Conservation (phyloP, 2,113 vertebrate species). For the Tamias sibiricus region DNA sequence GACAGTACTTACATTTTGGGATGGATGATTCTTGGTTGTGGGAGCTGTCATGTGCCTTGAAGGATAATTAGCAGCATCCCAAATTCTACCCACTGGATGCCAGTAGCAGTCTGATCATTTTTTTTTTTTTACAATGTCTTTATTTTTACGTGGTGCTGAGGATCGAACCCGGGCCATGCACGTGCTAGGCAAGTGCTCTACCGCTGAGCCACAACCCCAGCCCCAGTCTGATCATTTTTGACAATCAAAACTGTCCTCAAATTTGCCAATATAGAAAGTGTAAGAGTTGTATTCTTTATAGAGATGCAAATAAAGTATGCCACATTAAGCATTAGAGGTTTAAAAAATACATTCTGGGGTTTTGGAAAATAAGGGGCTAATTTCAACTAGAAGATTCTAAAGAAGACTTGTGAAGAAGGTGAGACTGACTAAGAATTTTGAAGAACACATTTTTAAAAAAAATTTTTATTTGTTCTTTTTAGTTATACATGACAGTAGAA, state of each 20-base stretch:
- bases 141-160: no score
- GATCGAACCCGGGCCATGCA: no score
- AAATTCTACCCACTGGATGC: background rate
- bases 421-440: background rate
- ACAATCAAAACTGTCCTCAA: background rate
- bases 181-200: no score
- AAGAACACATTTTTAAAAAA: background rate
- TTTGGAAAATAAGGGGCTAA: background rate
- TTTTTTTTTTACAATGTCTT: no score
- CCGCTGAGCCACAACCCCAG: no score
- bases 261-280: background rate
- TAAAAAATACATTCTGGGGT: background rate
- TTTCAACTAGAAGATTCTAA: background rate
- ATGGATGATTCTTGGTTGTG: background rate
- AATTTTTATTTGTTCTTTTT: no score
- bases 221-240: background rate
- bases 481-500: no score
- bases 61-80: background rate
- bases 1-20: background rate
- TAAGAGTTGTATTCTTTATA: background rate
- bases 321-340: background rate
- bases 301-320: background rate
- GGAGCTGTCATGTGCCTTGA: background rate
- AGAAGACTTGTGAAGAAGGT: background rate
- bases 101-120: background rate